phyloP scores from a whole-genome alignment of 2,888 invertebrate species.

The Drosophila nr. fundita region DNA sequence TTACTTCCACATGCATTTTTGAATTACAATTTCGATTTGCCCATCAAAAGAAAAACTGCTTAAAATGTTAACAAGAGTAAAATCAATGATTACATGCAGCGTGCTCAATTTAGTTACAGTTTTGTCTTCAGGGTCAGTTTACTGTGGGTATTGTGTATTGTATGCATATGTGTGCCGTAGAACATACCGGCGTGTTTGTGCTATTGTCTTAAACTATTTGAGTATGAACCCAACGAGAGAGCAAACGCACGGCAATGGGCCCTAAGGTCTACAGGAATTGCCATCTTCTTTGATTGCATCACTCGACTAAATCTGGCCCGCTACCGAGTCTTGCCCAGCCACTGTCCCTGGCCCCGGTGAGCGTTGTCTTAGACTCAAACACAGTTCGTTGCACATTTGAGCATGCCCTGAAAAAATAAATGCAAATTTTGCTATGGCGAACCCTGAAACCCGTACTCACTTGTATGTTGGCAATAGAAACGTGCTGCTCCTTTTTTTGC shows the following conservation, averaged over 20 bases:
- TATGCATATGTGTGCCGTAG: constrained; percentile 10
- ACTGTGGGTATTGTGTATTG: constrained; percentile 7
- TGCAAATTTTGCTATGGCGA: constrained; percentile 75
- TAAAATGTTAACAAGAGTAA: constrained; percentile 57
- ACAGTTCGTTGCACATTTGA: constrained; percentile 82
- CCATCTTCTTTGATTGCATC: constrained; percentile 70
- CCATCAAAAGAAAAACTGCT: constrained; percentile 59
- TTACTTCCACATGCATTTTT: constrained; percentile 38
- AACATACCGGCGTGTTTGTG: constrained; percentile 33
- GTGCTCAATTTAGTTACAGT: constrained; percentile 47
- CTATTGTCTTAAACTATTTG: constrained; percentile 67
- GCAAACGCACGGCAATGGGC: constrained; percentile 29
- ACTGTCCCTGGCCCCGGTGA: constrained; percentile 22
- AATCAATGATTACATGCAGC: constrained; percentile 50
- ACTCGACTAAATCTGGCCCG: constrained; percentile 31
- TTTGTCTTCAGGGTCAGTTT: constrained; percentile 72
- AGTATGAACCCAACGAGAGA: constrained; percentile 44
- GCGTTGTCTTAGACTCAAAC: constrained; percentile 70
- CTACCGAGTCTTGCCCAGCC: constrained; percentile 11
- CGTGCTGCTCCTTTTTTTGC: constrained; percentile 69
- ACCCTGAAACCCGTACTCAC: constrained; percentile 35
- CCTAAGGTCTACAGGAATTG: constrained; percentile 52
- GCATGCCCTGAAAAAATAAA: constrained; percentile 79
- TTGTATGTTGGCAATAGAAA: constrained; percentile 50
- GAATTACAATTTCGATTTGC: constrained; percentile 70